Conservation (phyloP, 2,888 invertebrate species). For the Dysmachus trigonus region DNA sequence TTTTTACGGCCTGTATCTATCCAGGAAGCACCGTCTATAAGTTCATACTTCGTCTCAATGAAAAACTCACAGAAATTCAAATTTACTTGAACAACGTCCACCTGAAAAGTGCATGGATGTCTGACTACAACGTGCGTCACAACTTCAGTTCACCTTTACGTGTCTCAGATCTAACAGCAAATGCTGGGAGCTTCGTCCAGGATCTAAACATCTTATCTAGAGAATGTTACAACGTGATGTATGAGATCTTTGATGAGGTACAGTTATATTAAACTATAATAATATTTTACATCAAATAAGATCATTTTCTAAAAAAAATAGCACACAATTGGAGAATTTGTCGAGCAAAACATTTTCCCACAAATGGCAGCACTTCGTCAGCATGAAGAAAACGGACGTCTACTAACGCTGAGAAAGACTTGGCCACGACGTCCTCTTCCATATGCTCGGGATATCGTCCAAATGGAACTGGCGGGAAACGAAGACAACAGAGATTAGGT, state of each 20-base stretch:
- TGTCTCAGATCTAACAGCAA: constrained; percentile 70
- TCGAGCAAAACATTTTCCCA: constrained; percentile 74
- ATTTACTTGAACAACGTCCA: constrained; percentile 60
- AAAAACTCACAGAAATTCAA: constrained; percentile 61
- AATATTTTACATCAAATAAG: not conserved
- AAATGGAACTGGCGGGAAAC: constrained; percentile 54
- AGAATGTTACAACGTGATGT: constrained; percentile 68
- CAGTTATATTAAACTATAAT: not conserved
- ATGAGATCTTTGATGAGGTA: constrained; percentile 69
- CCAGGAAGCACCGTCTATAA: constrained; percentile 70
- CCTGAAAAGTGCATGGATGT: constrained; percentile 71
- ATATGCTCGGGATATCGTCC: constrained; percentile 55
- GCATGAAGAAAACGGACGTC: constrained; percentile 67
- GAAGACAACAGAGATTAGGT: constrained; percentile 19
- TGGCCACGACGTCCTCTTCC: constrained; percentile 73
- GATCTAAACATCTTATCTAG: constrained; percentile 67
- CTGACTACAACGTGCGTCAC: constrained; percentile 74
- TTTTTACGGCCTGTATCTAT: constrained; percentile 72
- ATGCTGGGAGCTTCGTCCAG: constrained; percentile 69
- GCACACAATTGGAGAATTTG: constrained; percentile 70
- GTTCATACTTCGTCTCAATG: constrained; percentile 62
- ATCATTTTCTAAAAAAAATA: constrained; percentile 41
- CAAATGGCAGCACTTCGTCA: constrained; percentile 65
- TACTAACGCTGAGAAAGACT: constrained; percentile 66
- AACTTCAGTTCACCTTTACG: constrained; percentile 75